Percentiles rank a stretch among this genome's conserved stretches.
phyloP scores from a whole-genome alignment of 2,888 invertebrate genomes.

The Frankliniella fusca region DNA sequence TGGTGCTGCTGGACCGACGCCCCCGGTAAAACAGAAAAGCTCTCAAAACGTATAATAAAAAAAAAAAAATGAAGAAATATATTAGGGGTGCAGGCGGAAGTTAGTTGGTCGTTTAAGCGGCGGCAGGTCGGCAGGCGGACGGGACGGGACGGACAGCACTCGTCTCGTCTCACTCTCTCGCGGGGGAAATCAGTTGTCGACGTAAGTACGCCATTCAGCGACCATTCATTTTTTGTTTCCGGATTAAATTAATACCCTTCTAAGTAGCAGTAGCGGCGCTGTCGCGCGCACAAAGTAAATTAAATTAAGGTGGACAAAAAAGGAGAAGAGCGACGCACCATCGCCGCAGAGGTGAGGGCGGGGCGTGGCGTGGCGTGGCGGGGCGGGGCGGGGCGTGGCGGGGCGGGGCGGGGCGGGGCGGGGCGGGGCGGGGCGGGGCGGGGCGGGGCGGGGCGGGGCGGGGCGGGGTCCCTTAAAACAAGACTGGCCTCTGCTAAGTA shows the following conservation, averaged over 20 bases:
- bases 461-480: background rate
- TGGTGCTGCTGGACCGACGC: too few species aligned
- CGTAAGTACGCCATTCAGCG: slow-evolving; percentile 20
- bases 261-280: background rate
- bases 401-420: too few species aligned
- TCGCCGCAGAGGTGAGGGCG: too few species aligned
- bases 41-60: too few species aligned
- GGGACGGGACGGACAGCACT: background rate
- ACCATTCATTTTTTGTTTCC: slow-evolving; percentile 21
- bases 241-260: slow-evolving; percentile 24
- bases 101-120: background rate
- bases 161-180: too few species aligned
- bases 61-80: too few species aligned
- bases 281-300: slow-evolving; percentile 11
- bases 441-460: background rate
- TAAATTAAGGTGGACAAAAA: slow-evolving; percentile 11
- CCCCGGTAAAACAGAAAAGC: too few species aligned
- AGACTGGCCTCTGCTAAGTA: background rate
- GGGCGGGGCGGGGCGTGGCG: background rate
- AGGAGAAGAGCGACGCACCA: background rate
- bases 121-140: background rate
- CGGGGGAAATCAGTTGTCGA: background rate
- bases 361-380: too few species aligned
- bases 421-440: too few species aligned
- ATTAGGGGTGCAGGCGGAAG: background rate